Base-by-base conservation (phyloP, 2,888 invertebrate species). In the Beris morrisii region DNA sequence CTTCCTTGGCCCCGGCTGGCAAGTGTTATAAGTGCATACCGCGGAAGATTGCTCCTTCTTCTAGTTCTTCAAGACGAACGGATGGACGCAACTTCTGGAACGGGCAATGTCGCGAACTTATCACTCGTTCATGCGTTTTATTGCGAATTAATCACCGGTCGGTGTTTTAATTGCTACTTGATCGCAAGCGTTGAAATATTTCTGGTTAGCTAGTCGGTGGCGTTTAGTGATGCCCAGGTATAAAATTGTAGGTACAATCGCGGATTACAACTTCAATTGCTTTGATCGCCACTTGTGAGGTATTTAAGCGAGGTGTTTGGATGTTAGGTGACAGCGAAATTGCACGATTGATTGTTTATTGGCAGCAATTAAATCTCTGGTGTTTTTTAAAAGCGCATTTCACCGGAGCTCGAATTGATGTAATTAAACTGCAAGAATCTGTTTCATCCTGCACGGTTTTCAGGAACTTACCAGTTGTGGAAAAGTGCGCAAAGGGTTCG, bases 131-230 rank as follows among this genome's bases (percentile, higher is more conserved):
- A 12, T 53, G 30, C 22, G 38, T 53, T 53, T 53, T 7, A 53
- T 53, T 30, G 28, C 12, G n/a, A 30, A 31, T 53, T 53, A 53
- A 53, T 53, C 53, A 53, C 53, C 12, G 28, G 30, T 53, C 30
- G 53, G 53, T 53, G 53, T 53, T 12, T 30, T n/a, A 53, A 12
- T 53, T 28, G 30, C 7, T 31, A 11, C 53, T 53, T 31, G 30
- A 30, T 53, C 4, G 1, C 30, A 30, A 4, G 31, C 5, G n/a
- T 53, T 53, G 30, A 53, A 30, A 31, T n/a, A 30, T 53, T 31
- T 30, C 30, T 7, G 31, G 53, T 30, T 9, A 28, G n/a, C 30
- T 53, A 9, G 30, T 53, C 53, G 4, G 53, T 28, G 11, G n/a
- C 46, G 15, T 11, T 53, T n/a, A 30, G 31, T 4, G 4, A 12